Evolutionary conservation across 2,113 vertebrate species (phyloP).

Genomic region (Caranx melampygus): DNA sequence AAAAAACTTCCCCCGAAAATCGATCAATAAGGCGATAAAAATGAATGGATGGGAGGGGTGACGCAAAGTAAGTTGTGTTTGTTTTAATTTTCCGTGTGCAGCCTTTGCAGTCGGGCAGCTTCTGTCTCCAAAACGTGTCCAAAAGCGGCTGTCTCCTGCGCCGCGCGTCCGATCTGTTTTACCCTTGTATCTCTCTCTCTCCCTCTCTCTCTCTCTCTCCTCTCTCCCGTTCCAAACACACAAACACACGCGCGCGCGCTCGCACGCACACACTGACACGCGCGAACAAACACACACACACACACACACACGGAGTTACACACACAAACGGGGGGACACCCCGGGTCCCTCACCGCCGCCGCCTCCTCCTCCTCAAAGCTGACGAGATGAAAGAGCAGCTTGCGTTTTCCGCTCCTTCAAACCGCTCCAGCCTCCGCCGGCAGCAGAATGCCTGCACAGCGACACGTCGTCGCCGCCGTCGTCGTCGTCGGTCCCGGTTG

Average conservation of each 20-base stretch:
- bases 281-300: slow-evolving; percentile 29
- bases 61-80: slow-evolving; percentile 70
- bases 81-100: slow-evolving; percentile 44
- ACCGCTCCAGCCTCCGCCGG: slow-evolving; percentile 41
- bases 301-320: slow-evolving; percentile 51
- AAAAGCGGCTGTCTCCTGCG: slow-evolving; percentile 72
- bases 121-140: slow-evolving; percentile 73
- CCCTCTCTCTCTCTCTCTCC: slow-evolving; percentile 45
- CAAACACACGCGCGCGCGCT: slow-evolving; percentile 24
- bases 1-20: slow-evolving; percentile 32
- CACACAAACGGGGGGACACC: slow-evolving; percentile 72
- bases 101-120: slow-evolving; percentile 50
- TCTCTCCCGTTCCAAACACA: slow-evolving; percentile 60
- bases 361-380: slow-evolving; percentile 76
- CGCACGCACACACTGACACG: neutral
- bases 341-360: slow-evolving; percentile 69
- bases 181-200: slow-evolving; percentile 70
- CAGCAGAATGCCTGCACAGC: slow-evolving; percentile 64
- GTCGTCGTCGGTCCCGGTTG: slow-evolving; percentile 23
- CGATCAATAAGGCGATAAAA: slow-evolving; percentile 20
- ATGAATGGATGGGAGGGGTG: slow-evolving; percentile 52
- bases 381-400: slow-evolving; percentile 79
- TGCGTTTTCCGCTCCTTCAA: slow-evolving; percentile 49
- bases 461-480: slow-evolving; percentile 23
- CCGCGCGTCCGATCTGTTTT: slow-evolving; percentile 74